These are phyloP conservation scores for Tichodroma muraria DNA, from an alignment of 2,113 vertebrate species.

Conservation along the genomic window DNA sequence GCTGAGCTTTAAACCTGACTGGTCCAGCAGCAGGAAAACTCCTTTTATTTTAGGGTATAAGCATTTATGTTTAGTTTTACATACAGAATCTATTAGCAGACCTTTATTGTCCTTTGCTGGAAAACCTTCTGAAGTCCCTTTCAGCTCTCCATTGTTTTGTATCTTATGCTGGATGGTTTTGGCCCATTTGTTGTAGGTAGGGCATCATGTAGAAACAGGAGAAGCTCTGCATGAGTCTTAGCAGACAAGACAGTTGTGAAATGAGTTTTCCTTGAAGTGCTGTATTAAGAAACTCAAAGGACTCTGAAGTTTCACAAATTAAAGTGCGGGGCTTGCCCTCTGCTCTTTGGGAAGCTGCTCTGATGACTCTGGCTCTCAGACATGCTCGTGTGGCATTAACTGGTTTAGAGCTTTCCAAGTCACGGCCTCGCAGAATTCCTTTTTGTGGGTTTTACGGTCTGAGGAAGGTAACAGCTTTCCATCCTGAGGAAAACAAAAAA, in stretches of 20 bases:
- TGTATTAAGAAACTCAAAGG: background rate
- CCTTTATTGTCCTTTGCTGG: background rate
- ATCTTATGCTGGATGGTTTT: background rate
- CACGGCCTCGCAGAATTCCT: background rate
- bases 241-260: background rate
- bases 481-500: background rate
- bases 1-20: background rate
- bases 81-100: background rate
- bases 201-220: rapidly evolving
- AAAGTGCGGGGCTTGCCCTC: background rate
- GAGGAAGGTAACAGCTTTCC: background rate
- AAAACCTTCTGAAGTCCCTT: background rate
- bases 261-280: background rate
- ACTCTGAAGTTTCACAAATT: background rate
- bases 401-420: background rate
- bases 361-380: background rate
- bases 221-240: background rate
- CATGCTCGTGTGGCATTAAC: rapidly evolving
- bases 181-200: background rate
- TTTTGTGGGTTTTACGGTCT: background rate
- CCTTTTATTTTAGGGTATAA: background rate
- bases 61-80: background rate
- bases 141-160: background rate
- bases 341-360: background rate
- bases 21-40: background rate